Evolutionary conservation across 2,113 vertebrate species (phyloP).

Genomic region (Rhinoptilus africanus): DNA sequence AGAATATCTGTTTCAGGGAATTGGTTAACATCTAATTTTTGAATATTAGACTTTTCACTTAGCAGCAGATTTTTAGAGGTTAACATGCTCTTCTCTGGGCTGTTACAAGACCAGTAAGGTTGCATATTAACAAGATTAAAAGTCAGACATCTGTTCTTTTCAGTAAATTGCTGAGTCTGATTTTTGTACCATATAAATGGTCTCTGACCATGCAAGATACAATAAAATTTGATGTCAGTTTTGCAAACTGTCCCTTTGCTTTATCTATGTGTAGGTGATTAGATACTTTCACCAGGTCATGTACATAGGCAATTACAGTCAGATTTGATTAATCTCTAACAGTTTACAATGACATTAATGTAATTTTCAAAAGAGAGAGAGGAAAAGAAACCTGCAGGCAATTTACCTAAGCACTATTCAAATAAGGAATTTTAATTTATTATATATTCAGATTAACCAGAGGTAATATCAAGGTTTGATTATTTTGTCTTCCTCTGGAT

Average conservation of each 20-base stretch:
- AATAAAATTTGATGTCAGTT: slow-evolving; percentile 23
- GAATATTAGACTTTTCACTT: neutral
- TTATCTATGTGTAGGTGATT: neutral
- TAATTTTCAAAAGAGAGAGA: neutral
- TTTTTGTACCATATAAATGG: neutral
- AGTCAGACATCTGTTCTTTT: neutral
- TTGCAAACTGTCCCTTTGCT: neutral
- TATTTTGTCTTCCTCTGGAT: neutral
- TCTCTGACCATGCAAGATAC: neutral
- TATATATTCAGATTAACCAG: neutral
- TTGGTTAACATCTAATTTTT: neutral
- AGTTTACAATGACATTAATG: neutral
- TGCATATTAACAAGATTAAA: neutral
- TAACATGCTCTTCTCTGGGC: neutral
- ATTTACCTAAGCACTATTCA: neutral
- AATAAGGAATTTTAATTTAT: neutral
- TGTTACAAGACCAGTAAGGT: neutral
- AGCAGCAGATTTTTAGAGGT: slow-evolving; percentile 6
- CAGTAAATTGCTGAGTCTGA: slow-evolving; percentile 9
- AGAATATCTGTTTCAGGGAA: neutral
- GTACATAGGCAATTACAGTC: neutral
- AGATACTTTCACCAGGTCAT: neutral
- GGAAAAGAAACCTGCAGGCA: neutral
- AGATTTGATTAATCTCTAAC: neutral
- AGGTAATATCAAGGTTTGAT: neutral